These are phyloP conservation scores for Helicoverpa assulta DNA, from an alignment of 2,888 invertebrate genomes.

Conservation along the genomic window DNA sequence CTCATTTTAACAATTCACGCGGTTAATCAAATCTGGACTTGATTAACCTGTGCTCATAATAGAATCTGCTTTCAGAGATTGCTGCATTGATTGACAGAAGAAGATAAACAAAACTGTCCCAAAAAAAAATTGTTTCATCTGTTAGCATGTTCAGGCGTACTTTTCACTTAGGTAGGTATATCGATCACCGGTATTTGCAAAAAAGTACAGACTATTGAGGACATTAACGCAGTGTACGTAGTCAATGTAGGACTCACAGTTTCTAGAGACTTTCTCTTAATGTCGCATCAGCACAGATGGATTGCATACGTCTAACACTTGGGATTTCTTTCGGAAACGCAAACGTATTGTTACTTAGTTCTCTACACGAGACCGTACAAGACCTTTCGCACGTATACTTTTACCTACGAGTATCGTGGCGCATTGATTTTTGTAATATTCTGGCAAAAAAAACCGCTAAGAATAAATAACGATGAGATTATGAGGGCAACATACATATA, in stretches of 20 bases:
- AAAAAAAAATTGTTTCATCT: not conserved
- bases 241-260: conserved; percentile 70
- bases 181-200: conserved; percentile 1
- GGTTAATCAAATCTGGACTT: not conserved
- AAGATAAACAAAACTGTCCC: not conserved
- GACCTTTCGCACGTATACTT: conserved; percentile 29
- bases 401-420: conserved; percentile 5
- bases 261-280: conserved; percentile 76
- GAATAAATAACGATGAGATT: conserved; percentile 1
- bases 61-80: not conserved
- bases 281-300: conserved; percentile 57
- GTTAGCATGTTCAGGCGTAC: conserved; percentile 5
- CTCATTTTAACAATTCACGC: too few relatives aligned
- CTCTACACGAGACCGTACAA: conserved; percentile 9
- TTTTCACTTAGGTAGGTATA: not conserved
- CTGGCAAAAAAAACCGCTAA: not conserved
- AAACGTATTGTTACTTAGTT: conserved; percentile 38
- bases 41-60: not conserved
- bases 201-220: conserved; percentile 27
- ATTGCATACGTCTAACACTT: conserved; percentile 39
- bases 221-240: conserved; percentile 55
- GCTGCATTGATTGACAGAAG: not conserved
- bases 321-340: conserved; percentile 39
- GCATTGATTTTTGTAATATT: conserved; percentile 11
- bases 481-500: not conserved